Evolutionary conservation across 2,888 invertebrate species (phyloP).

Genomic region (Protonemura montana): DNA sequence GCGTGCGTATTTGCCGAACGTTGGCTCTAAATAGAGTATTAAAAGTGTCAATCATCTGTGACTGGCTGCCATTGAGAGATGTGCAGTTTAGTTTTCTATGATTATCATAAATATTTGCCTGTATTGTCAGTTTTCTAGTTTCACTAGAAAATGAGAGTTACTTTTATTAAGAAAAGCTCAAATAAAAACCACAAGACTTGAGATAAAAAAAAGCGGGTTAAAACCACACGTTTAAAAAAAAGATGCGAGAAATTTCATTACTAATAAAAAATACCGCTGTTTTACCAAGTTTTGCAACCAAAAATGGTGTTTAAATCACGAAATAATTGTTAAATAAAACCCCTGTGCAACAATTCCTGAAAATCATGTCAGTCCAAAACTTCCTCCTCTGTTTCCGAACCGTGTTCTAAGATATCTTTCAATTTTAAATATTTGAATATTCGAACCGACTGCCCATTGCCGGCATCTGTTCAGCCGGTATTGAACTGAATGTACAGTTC

Average conservation of each 20-base stretch:
- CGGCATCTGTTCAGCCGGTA: too few species aligned
- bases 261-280: background rate
- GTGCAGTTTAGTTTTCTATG: constrained; percentile 41
- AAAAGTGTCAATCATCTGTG: constrained; percentile 31
- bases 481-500: too few species aligned
- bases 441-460: too few species aligned
- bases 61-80: constrained; percentile 34
- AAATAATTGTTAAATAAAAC: background rate
- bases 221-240: constrained; percentile 45
- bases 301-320: background rate
- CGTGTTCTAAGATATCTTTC: too few species aligned
- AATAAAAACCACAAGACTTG: constrained; percentile 49
- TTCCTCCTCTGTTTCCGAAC: too few species aligned
- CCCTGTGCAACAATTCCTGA: background rate
- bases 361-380: background rate
- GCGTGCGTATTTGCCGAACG: constrained; percentile 46
- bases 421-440: too few species aligned
- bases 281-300: background rate
- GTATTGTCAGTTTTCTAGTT: constrained; percentile 44
- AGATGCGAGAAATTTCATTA: constrained; percentile 16
- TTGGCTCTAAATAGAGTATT: constrained; percentile 41
- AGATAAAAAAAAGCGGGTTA: constrained; percentile 49
- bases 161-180: constrained; percentile 46
- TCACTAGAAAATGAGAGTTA: constrained; percentile 45
- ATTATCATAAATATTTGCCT: constrained; percentile 45